Percentiles rank a stretch among this genome's conserved stretches.
phyloP scores from a whole-genome alignment of 2,113 vertebrate genomes.

The Neomonachus schauinslandi region DNA sequence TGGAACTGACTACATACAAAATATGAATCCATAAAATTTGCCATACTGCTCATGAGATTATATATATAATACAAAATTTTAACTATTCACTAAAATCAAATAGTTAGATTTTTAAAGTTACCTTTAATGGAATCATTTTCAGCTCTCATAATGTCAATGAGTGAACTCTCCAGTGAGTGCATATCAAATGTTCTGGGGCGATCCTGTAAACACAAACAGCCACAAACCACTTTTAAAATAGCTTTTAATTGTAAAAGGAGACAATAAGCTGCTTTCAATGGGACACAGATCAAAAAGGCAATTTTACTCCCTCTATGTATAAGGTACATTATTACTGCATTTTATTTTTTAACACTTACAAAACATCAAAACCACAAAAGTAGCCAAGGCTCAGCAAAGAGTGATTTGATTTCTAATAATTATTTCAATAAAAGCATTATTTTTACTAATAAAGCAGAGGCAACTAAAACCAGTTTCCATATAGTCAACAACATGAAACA shows the following conservation, averaged over 20 bases:
- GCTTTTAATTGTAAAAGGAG: not conserved
- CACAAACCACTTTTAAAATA: slow-evolving; percentile 77
- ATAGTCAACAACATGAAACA: slow-evolving; percentile 15
- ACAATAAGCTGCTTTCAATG: not conserved
- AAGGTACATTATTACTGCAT: not conserved
- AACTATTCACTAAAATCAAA: slow-evolving; percentile 75
- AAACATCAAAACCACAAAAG: slow-evolving; percentile 58
- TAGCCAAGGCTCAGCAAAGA: not conserved
- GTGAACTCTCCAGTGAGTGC: slow-evolving; percentile 99
- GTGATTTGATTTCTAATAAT: slow-evolving; percentile 39
- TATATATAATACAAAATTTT: not conserved
- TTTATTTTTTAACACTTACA: not conserved
- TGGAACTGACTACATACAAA: not conserved
- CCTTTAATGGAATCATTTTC: slow-evolving; percentile 99
- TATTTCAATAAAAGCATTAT: slow-evolving; percentile 39
- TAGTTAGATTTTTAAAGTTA: slow-evolving; percentile 85
- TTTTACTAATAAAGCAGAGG: slow-evolving; percentile 54
- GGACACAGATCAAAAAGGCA: not conserved
- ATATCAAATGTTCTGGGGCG: slow-evolving; percentile 98
- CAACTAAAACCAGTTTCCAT: slow-evolving; percentile 2
- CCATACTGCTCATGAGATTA: not conserved
- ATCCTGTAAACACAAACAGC: slow-evolving; percentile 91
- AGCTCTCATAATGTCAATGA: slow-evolving; percentile 99
- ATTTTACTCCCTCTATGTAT: not conserved
- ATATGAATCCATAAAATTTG: slow-evolving; percentile 5